Base-by-base conservation (phyloP, 2,797 vertebrate genomes). In the Sebastes taczanowskii region DNA sequence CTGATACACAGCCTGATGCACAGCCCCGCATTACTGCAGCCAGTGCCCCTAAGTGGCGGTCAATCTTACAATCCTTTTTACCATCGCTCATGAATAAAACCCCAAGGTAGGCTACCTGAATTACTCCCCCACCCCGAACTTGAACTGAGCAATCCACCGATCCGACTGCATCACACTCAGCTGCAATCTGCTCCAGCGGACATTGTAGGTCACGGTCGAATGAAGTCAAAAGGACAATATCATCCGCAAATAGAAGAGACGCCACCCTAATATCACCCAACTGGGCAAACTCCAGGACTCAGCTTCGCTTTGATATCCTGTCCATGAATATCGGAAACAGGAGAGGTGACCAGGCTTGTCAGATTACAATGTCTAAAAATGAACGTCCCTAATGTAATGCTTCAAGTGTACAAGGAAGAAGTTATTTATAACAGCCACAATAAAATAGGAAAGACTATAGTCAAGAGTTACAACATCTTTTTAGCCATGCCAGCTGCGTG, bases 191-290 rank as follows among this genome's bases (percentile, higher is more conserved):
- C 61, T 77, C 64, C 56, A 61, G 66, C 66, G 71, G 75, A 73
- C 52, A 53, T 78, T 84, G 76, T 78, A 34, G 27, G 65, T 76
- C 84, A 74, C 4, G n/a, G 71, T 76, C 62, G 49, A 60, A 10
- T 75, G 59, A 77, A 75, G 66, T 71, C 49, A 72, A 82, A 82
- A 88, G 58, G 25, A 74, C 58, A 81, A 60, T 61, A 71, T 42
- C 66, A 76, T 58, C 70, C 2, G 3, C 74, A 81, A 85, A 75
- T 35, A 78, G 53, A 69, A 46, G 52, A 73, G 25, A 61, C 55
- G 27, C 42, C 65, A 70, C 27, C 34, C 14, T 56, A 55, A 69
- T 49, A 49, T 75, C 46, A 76, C 16, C 59, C 64, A 72, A 34
- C 46, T 56, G 71, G 63, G 58, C 25, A 67, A 59, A 60, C 35